phyloP scores from a whole-genome alignment of 2,888 invertebrate species.

The Amiota communis region DNA sequence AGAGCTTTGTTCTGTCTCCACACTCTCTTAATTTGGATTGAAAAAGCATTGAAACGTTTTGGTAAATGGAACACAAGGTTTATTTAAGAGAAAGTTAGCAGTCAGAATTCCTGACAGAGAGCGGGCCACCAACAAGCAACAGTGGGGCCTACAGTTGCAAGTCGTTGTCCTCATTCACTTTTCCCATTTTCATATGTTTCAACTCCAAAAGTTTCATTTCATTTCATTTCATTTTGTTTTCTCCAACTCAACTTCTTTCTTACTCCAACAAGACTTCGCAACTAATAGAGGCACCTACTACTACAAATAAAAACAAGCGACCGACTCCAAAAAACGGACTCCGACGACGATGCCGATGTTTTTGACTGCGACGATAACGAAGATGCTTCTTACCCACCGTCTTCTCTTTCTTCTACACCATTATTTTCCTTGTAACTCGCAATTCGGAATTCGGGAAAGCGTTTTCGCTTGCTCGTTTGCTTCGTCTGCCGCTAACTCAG shows the following conservation, averaged over 20 bases:
- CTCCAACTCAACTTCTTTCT: background rate
- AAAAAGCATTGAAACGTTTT: constrained; percentile 38
- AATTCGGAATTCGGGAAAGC: background rate
- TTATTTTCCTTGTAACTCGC: background rate
- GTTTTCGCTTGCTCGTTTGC: constrained; percentile 40
- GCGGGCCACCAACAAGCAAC: constrained; percentile 9
- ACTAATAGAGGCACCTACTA: too few relatives aligned
- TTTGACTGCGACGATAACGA: constrained; percentile 9
- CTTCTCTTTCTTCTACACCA: background rate
- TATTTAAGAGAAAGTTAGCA: too few relatives aligned
- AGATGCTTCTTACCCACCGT: background rate
- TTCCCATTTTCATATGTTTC: background rate
- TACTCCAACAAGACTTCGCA: background rate
- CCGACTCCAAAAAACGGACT: background rate
- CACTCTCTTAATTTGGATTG: constrained; percentile 11
- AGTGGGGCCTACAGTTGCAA: constrained; percentile 38
- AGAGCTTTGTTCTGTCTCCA: background rate
- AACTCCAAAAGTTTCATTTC: background rate
- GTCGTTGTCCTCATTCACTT: constrained; percentile 44
- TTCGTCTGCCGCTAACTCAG: constrained; percentile 57
- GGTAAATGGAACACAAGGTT: constrained; percentile 48
- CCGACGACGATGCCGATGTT: constrained; percentile 30
- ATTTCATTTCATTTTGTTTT: background rate
- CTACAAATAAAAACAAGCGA: too few relatives aligned
- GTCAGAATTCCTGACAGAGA: background rate